Evolutionary conservation across 2,113 vertebrate species (phyloP).

Genomic region (Orthonyx spaldingii): DNA sequence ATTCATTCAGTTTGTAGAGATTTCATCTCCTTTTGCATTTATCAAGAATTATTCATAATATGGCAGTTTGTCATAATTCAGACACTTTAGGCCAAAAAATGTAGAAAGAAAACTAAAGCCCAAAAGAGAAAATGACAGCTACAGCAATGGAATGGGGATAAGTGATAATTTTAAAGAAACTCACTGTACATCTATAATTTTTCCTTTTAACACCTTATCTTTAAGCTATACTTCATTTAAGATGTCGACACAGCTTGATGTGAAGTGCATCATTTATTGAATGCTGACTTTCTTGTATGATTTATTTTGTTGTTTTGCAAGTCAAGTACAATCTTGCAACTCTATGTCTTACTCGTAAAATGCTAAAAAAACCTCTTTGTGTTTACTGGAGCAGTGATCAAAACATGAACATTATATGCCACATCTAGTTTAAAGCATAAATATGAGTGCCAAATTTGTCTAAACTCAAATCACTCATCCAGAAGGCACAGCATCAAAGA

Average conservation of each 20-base stretch:
- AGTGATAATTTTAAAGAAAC: slow-evolving; percentile 22
- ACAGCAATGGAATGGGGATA: slow-evolving; percentile 6
- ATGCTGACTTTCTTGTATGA: slow-evolving; percentile 1
- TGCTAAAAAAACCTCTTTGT: not conserved
- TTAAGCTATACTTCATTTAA: slow-evolving; percentile 36
- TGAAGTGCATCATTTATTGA: slow-evolving; percentile 20
- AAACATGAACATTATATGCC: slow-evolving; percentile 23
- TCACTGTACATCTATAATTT: slow-evolving; percentile 33
- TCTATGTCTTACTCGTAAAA: not conserved
- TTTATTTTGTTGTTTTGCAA: slow-evolving; percentile 55
- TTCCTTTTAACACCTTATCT: slow-evolving; percentile 28
- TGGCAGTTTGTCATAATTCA: slow-evolving; percentile 8
- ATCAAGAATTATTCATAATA: slow-evolving; percentile 8
- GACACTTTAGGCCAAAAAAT: not conserved
- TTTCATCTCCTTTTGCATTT: not conserved
- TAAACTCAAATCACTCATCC: slow-evolving; percentile 42
- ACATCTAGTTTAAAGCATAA: slow-evolving; percentile 33
- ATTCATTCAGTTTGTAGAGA: not conserved
- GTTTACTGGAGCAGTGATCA: slow-evolving; percentile 34
- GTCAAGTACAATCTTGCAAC: slow-evolving; percentile 8
- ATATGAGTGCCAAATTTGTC: slow-evolving; percentile 15
- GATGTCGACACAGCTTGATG: not conserved
- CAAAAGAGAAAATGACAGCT: slow-evolving; percentile 6
- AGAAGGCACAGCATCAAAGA: not conserved
- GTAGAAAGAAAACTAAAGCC: not conserved